Conservation (phyloP, 2,888 invertebrate genomes). For the Drosophila sordidula region DNA sequence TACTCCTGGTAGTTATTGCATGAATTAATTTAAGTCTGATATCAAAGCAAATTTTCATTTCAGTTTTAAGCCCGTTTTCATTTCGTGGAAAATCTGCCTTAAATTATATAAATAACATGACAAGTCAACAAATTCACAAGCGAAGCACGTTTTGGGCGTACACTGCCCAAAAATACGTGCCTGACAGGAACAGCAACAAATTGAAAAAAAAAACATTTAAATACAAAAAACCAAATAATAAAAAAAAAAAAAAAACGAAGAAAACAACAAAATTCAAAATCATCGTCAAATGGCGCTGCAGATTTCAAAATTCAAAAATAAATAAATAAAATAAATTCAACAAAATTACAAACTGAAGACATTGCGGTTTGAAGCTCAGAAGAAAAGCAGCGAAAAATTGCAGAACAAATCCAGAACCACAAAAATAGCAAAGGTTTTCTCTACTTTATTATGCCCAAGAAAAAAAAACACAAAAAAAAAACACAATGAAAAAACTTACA, state of each 20-base stretch:
- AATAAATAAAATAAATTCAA: conserved; percentile 45
- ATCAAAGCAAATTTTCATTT: conserved; percentile 38
- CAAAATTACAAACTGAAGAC: conserved; percentile 52
- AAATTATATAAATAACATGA: conserved; percentile 61
- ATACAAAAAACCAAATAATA: conserved; percentile 34
- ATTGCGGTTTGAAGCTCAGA: conserved; percentile 47
- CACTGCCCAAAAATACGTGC: conserved; percentile 11
- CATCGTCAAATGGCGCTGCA: conserved; percentile 65
- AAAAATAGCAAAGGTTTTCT: conserved; percentile 79
- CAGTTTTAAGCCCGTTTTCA: conserved; percentile 38
- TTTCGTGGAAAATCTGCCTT: conserved; percentile 70
- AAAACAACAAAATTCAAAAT: conserved; percentile 81
- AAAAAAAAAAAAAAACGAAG: conserved; percentile 32
- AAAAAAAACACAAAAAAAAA: conserved; percentile 20
- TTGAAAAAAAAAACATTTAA: conserved; percentile 27
- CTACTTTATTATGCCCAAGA: conserved; percentile 77
- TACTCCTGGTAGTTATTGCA: conserved; percentile 70
- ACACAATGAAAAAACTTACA: conserved; percentile 2
- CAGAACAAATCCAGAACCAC: conserved; percentile 48
- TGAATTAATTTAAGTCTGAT: conserved; percentile 64
- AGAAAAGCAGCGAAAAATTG: conserved; percentile 47
- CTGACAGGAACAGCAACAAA: conserved; percentile 29
- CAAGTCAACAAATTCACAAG: conserved; percentile 51
- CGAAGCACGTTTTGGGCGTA: conserved; percentile 3
- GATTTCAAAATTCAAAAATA: conserved; percentile 76